Base-by-base conservation (phyloP, 2,888 invertebrate genomes). In the Catocala nupta region DNA sequence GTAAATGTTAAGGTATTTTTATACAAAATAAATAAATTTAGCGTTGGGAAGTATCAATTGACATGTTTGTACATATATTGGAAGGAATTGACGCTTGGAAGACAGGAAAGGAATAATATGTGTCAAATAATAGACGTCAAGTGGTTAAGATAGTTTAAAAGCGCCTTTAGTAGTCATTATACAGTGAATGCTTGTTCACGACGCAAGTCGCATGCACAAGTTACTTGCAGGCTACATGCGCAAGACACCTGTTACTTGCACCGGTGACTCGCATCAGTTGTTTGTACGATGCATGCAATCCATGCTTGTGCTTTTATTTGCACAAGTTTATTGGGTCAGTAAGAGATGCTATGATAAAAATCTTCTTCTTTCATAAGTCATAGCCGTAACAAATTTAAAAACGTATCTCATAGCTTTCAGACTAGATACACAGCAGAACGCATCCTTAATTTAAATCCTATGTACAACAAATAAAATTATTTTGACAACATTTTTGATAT, bases 61-160 rank as follows among this genome's bases (percentile, higher is more conserved):
- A 92, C 92, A 81, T 83, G 73, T 91, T 93, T 93, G 92, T 93
- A 93, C 92, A 89, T 80, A 63, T 67, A 82, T 83, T 90, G 92
- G 92, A 93, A 93, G 93, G 91, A 92, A 93, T 93, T 93, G 93
- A 94, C 92, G 61, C 73, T 82, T 92, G 93, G 93, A 94, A 94
- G 93, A 94, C 93, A 80, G 85, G 83, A 89, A 90, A 85, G 81
- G 83, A 88, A 87, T 82, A 72, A 63, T 63, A 73, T 83, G 73
- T 73, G 71, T 71, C 55, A 78, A 78, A 79, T 75, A 71, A 75
- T 70, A 72, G 65, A 73, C 54, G 44, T 44, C 53, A 34, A 53
- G 60, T 56, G 54, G 10, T 12, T 13, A 25, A 11, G 5, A 10
- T n/a, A 58, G 34, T 59, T 33, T 51, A 4, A 5, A 47, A 66